Conservation (phyloP, 2,797 vertebrate genomes). For the Enteromius trimaculatus region DNA sequence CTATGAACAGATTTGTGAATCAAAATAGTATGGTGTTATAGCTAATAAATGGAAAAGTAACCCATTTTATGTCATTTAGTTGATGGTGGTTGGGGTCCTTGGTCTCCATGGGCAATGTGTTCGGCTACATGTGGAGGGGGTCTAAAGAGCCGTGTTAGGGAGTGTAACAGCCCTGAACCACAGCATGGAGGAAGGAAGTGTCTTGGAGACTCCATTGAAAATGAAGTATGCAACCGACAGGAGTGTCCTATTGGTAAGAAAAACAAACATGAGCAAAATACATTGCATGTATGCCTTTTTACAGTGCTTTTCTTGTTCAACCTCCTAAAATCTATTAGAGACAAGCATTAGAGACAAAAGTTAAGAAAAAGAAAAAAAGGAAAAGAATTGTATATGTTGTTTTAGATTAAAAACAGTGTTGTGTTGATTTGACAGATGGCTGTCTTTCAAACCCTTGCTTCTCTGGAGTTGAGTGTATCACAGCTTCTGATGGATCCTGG, state of each 20-base stretch:
- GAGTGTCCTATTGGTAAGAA: conserved; percentile 88
- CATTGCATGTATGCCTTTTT: not conserved
- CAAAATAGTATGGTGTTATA: not conserved
- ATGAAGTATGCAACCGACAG: conserved; percentile 86
- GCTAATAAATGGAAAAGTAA: not conserved
- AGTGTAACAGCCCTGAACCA: conserved; percentile 88
- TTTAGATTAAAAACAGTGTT: not conserved
- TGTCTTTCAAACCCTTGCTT: conserved; percentile 94
- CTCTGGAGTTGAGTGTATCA: conserved; percentile 87
- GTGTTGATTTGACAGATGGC: conserved; percentile 77
- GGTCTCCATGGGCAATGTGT: conserved; percentile 92
- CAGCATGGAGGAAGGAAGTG: conserved; percentile 88
- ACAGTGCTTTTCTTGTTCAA: not conserved
- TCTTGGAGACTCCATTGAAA: conserved; percentile 83
- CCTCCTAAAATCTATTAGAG: not conserved
- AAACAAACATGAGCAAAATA: not conserved
- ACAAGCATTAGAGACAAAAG: conserved; percentile 14
- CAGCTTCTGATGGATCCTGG: conserved; percentile 87
- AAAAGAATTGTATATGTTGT: not conserved
- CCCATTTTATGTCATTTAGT: conserved; percentile 72
- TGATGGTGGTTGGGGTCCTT: conserved; percentile 90
- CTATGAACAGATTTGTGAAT: not conserved
- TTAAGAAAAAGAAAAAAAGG: not conserved
- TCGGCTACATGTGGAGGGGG: conserved; percentile 90
- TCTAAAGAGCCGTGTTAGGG: conserved; percentile 82